These are phyloP conservation scores for Sigmodon hispidus DNA, from an alignment of 2,113 vertebrate species.

Conservation along the genomic window DNA sequence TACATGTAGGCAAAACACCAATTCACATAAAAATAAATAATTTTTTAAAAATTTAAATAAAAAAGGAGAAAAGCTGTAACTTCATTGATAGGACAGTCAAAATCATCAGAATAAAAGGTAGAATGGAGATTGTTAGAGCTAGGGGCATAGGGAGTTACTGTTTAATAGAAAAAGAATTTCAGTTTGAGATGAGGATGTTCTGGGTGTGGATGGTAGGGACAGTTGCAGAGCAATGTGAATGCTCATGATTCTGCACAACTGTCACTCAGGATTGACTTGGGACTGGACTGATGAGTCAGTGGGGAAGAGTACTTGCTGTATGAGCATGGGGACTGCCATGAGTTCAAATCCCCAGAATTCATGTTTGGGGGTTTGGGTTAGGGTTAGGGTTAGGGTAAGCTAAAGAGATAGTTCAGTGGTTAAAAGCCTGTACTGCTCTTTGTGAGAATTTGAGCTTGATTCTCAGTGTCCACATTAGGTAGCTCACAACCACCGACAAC, in stretches of 20 bases:
- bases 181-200: not conserved
- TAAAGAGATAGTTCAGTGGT: not conserved
- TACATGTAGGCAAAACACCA: too few species aligned
- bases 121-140: not conserved
- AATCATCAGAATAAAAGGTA: too few species aligned
- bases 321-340: not conserved
- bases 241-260: not conserved
- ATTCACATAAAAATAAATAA: too few species aligned
- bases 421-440: not conserved
- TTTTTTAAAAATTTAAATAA: too few species aligned
- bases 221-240: not conserved
- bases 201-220: not conserved
- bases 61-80: too few species aligned
- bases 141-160: not conserved
- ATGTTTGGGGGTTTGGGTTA: too few species aligned
- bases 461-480: not conserved
- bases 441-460: not conserved
- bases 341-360: not conserved
- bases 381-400: too few species aligned
- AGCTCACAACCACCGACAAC: not conserved
- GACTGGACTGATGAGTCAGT: not conserved
- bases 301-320: not conserved
- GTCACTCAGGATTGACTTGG: not conserved
- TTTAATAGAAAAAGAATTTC: not conserved
- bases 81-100: too few species aligned